These are phyloP conservation scores for Ammodytes marinus DNA, from an alignment of 2,113 vertebrate genomes.

Conservation along the genomic window DNA sequence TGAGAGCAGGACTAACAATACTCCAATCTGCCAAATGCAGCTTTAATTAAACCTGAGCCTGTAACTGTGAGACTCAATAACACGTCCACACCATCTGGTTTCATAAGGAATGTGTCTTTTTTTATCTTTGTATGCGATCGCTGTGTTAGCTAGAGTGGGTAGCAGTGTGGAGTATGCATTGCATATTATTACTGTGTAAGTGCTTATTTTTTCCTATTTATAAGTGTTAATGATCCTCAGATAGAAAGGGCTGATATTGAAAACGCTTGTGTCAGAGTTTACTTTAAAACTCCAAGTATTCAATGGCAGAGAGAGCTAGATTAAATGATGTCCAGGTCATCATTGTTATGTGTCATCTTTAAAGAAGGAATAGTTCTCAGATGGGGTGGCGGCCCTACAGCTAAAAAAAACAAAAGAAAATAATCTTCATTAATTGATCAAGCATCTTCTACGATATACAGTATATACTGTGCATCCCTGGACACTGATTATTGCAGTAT, in stretches of 20 bases:
- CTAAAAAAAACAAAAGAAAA: slow-evolving; percentile 17
- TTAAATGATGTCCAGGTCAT: slow-evolving; percentile 24
- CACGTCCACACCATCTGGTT: slow-evolving; percentile 31
- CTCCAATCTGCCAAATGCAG: slow-evolving; percentile 3
- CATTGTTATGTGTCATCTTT: slow-evolving; percentile 37
- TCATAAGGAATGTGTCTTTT: slow-evolving; percentile 9
- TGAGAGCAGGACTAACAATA: slow-evolving; percentile 5
- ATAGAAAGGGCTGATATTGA: too few relatives aligned
- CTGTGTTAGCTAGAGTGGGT: not conserved
- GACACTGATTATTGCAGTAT: slow-evolving; percentile 1
- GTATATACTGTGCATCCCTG: not conserved
- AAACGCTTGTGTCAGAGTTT: not conserved
- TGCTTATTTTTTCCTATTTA: not conserved
- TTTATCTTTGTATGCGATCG: not conserved
- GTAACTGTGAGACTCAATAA: not conserved
- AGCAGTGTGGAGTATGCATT: not conserved
- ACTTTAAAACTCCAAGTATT: not conserved
- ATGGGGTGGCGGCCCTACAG: not conserved
- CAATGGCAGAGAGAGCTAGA: not conserved
- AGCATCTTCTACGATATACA: not conserved
- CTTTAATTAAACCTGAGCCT: slow-evolving; percentile 44
- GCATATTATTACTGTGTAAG: not conserved
- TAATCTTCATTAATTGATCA: slow-evolving; percentile 40
- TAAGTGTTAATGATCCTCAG: not conserved
- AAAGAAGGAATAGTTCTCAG: slow-evolving; percentile 14